Percentiles rank a stretch among this genome's conserved stretches.
Evolutionary conservation across 2,113 vertebrate species (phyloP).

Genomic region (Genyomyrus donnyi): DNA sequence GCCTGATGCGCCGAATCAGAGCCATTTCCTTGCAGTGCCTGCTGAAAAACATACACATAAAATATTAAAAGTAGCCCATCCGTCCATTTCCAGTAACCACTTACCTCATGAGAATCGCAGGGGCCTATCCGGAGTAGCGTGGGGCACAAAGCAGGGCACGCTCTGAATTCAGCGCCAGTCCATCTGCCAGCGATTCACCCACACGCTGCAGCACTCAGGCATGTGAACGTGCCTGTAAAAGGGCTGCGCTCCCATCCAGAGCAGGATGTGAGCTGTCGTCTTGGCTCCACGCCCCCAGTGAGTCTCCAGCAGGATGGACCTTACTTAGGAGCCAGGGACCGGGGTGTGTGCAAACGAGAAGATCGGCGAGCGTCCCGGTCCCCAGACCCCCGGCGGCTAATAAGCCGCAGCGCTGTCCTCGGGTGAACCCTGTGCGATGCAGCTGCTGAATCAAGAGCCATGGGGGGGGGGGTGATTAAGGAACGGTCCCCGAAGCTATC

Average conservation of each 20-base stretch:
- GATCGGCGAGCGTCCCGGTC: not conserved
- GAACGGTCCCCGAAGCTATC: not conserved
- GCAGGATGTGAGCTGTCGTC: conserved; percentile 5
- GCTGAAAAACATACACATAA: not conserved
- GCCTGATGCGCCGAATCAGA: not conserved
- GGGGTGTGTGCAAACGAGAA: not conserved
- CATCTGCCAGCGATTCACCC: not conserved
- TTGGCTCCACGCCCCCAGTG: not conserved
- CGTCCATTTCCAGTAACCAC: not conserved
- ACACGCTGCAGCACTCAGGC: not conserved
- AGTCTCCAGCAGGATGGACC: not conserved
- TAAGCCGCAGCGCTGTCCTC: not conserved
- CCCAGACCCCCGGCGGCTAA: not conserved
- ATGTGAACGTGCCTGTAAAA: not conserved
- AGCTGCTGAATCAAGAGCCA: not conserved
- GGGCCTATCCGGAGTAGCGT: not conserved
- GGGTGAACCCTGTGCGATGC: not conserved
- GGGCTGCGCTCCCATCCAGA: not conserved
- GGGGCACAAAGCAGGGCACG: not conserved
- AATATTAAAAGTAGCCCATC: not conserved
- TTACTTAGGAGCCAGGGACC: not conserved
- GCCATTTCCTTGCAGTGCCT: not conserved
- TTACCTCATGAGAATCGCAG: not conserved
- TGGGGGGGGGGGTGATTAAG: not conserved
- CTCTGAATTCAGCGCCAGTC: not conserved